Conservation (phyloP, 2,888 invertebrate species). For the Clusia tigrina region DNA sequence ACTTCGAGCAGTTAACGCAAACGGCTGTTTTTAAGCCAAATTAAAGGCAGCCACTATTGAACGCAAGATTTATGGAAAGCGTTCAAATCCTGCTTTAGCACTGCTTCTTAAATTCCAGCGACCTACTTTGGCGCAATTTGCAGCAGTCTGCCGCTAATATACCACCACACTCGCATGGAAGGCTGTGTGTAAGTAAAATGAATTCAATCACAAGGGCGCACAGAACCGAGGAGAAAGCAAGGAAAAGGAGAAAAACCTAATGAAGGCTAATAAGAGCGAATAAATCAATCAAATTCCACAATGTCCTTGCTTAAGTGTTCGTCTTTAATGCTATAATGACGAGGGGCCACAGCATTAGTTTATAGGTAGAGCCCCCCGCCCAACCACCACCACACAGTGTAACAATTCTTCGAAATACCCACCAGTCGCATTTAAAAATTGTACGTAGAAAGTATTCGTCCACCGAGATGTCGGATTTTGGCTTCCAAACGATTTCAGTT, state of each 20-base stretch:
- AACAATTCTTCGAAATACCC: too few relatives aligned
- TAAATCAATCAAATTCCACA: background rate
- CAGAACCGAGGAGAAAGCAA: too few relatives aligned
- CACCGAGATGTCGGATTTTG: too few relatives aligned
- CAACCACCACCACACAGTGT: too few relatives aligned
- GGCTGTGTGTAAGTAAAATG: background rate
- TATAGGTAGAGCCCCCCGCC: too few relatives aligned
- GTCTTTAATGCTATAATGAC: background rate
- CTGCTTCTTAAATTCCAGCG: slow-evolving; percentile 34
- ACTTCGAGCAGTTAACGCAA: background rate
- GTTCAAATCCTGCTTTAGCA: too few relatives aligned
- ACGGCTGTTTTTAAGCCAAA: background rate
- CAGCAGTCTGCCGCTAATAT: background rate
- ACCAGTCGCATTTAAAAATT: too few relatives aligned
- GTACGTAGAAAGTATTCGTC: too few relatives aligned
- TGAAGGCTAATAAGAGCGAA: slow-evolving; percentile 4
- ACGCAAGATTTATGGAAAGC: too few relatives aligned
- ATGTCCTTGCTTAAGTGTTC: background rate
- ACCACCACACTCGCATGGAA: background rate
- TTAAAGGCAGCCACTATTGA: too few relatives aligned
- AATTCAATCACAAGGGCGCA: background rate
- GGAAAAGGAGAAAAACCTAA: slow-evolving; percentile 4
- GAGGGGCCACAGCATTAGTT: too few relatives aligned
- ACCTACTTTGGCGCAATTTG: background rate
- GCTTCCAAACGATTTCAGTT: too few relatives aligned